Percentiles rank a stretch among this genome's conserved stretches.
Conservation (phyloP, 2,113 vertebrate genomes). For the Eleginops maclovinus region DNA sequence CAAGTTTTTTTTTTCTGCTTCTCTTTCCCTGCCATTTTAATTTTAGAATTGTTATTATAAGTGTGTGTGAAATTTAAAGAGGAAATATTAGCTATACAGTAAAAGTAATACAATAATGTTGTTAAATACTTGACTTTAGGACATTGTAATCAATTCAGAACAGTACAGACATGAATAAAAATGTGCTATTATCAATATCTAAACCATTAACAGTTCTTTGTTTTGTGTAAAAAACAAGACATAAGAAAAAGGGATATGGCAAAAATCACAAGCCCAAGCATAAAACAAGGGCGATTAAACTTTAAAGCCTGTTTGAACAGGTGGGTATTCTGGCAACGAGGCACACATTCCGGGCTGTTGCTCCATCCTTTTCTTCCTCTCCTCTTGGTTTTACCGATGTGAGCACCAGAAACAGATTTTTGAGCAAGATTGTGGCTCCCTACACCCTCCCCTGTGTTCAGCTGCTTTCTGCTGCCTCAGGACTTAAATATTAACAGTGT, state of each 20-base stretch:
- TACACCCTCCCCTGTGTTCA: conserved; percentile 36
- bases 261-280: conserved; percentile 2
- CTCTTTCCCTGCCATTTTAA: background rate
- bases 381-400: conserved; percentile 31
- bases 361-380: conserved; percentile 40
- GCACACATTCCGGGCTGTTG: conserved; percentile 46
- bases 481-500: conserved; percentile 53
- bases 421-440: conserved; percentile 46
- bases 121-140: background rate
- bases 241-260: conserved; percentile 26
- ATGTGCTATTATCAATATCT: background rate
- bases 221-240: conserved; percentile 38
- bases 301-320: conserved; percentile 70
- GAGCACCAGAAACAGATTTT: conserved; percentile 54
- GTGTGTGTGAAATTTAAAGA: background rate
- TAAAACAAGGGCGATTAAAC: conserved; percentile 46
- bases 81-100: background rate
- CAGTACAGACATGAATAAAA: background rate
- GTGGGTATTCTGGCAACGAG: conserved; percentile 57
- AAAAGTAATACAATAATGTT: background rate
- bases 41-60: background rate
- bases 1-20: background rate
- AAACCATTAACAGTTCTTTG: conserved; percentile 21
- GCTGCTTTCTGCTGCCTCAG: conserved; percentile 24
- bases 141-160: background rate